phyloP scores from a whole-genome alignment of 2,113 vertebrate species.

The Odontesthes bonariensis region DNA sequence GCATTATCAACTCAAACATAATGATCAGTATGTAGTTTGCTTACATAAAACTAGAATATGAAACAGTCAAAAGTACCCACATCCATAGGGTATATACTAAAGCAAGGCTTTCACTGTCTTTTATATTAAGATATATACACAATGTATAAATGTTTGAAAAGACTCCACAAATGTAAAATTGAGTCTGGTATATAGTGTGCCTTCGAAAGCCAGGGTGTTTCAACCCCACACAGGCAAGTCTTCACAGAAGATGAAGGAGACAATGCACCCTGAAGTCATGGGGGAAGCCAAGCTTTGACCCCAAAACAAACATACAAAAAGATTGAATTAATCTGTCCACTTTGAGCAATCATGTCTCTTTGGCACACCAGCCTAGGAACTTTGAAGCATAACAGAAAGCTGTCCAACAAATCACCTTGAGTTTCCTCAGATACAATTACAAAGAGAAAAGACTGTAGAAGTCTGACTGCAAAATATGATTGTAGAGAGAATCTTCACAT shows the following conservation, averaged over 20 bases:
- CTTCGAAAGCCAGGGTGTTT: slow-evolving; percentile 67
- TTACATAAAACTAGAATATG: slow-evolving; percentile 79
- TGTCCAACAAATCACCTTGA: slow-evolving; percentile 31
- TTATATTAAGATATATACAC: slow-evolving; percentile 78
- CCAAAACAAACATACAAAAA: slow-evolving; percentile 55
- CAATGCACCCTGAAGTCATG: slow-evolving; percentile 59
- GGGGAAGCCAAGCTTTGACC: slow-evolving; percentile 67
- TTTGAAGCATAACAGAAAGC: slow-evolving; percentile 61
- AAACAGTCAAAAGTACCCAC: slow-evolving; percentile 75
- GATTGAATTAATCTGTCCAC: slow-evolving; percentile 62
- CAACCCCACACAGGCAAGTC: slow-evolving; percentile 82
- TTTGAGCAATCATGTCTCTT: slow-evolving; percentile 76
- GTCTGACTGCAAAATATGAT: slow-evolving; percentile 64
- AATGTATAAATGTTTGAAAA: slow-evolving; percentile 84
- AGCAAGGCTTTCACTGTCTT: slow-evolving; percentile 72
- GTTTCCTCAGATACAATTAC: slow-evolving; percentile 60
- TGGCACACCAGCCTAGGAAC: slow-evolving; percentile 76
- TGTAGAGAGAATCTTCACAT: slow-evolving; percentile 45
- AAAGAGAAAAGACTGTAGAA: slow-evolving; percentile 57
- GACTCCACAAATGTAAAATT: slow-evolving; percentile 87
- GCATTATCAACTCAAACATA: slow-evolving; percentile 80
- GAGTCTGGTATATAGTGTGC: slow-evolving; percentile 76
- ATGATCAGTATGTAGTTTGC: slow-evolving; percentile 73
- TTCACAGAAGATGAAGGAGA: slow-evolving; percentile 94
- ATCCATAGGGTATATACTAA: slow-evolving; percentile 73